phyloP scores from a whole-genome alignment of 2,113 vertebrate genomes.

The Boleophthalmus pectinirostris region DNA sequence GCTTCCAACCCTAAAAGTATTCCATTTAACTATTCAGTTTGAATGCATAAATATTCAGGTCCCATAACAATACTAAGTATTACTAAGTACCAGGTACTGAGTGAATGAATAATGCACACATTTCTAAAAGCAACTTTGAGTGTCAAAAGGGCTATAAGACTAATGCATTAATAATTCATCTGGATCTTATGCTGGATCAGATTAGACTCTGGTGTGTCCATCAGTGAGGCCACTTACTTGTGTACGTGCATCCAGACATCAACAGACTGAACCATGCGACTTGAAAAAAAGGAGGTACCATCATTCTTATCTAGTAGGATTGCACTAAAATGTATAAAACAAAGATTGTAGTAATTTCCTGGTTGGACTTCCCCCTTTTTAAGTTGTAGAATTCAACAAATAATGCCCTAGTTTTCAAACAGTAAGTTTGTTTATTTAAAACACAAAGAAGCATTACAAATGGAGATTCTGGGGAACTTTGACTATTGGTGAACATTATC shows the following conservation, averaged over 20 bases:
- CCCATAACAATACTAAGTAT: not conserved
- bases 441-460: not conserved
- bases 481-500: not conserved
- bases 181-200: too few species aligned
- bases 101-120: not conserved
- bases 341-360: not conserved
- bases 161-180: too few species aligned
- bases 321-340: not conserved
- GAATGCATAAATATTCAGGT: not conserved
- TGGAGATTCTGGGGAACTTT: not conserved
- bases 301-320: constrained; percentile 18
- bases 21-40: not conserved
- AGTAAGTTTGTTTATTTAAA: not conserved
- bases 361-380: not conserved
- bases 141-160: too few species aligned
- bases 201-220: not conserved
- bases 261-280: constrained; percentile 27
- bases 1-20: constrained; percentile 1
- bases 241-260: constrained; percentile 12
- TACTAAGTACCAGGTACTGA: too few species aligned
- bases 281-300: constrained; percentile 4
- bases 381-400: not conserved
- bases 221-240: constrained; percentile 31
- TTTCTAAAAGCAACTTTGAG: too few species aligned
- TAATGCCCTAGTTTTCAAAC: not conserved